Evolutionary conservation across 1,140 invertebrate species (phyloP).

Genomic region (Gonioctena quinquepunctata): DNA sequence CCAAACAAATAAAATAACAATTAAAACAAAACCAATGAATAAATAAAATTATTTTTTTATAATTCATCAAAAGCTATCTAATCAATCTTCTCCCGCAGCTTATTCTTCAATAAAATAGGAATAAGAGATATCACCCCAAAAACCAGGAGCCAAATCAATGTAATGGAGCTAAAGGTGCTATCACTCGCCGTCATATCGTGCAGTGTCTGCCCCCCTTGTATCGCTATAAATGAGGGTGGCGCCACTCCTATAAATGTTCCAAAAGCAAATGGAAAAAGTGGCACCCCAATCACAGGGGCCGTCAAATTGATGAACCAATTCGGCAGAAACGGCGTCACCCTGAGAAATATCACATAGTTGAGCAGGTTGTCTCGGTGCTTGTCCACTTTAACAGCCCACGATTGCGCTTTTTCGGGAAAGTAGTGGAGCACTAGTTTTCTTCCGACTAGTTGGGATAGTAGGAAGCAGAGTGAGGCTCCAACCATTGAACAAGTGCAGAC

Average conservation of each 20-base stretch:
- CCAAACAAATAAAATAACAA: background rate
- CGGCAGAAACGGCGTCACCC: slow-evolving; percentile 96
- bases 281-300: slow-evolving; percentile 95
- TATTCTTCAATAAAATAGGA: slow-evolving; percentile 84
- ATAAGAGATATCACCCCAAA: slow-evolving; percentile 85
- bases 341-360: slow-evolving; percentile 96
- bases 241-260: slow-evolving; percentile 96
- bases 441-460: slow-evolving; percentile 88
- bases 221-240: slow-evolving; percentile 95
- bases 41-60: background rate
- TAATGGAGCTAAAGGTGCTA: slow-evolving; percentile 88
- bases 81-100: slow-evolving; percentile 12
- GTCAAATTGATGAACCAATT: slow-evolving; percentile 99
- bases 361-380: slow-evolving; percentile 88
- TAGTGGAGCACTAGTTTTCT: slow-evolving; percentile 83
- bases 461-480: slow-evolving; percentile 94
- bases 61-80: background rate
- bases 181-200: slow-evolving; percentile 89
- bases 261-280: slow-evolving; percentile 87
- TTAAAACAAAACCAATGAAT: background rate
- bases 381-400: slow-evolving; percentile 84
- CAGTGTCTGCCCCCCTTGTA: slow-evolving; percentile 95
- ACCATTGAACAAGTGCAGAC: slow-evolving; percentile 96
- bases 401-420: slow-evolving; percentile 83
- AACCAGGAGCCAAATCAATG: slow-evolving; percentile 74